phyloP scores from a whole-genome alignment of 2,113 vertebrate species.

The Natator depressus region DNA sequence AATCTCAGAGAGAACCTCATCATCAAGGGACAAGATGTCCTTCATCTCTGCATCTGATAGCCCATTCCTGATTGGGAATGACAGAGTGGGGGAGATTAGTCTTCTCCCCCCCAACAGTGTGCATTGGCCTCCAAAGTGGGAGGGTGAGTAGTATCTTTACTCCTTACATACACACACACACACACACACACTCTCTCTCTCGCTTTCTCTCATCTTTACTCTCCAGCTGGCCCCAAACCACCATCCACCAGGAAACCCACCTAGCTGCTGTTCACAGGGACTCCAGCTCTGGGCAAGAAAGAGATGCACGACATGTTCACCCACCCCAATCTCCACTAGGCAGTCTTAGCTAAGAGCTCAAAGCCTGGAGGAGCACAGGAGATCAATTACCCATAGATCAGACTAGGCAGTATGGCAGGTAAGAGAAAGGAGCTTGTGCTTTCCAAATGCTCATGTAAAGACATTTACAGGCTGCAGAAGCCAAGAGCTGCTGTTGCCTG shows the following conservation, averaged over 20 bases:
- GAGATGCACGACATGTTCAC: neutral
- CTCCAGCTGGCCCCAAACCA: neutral
- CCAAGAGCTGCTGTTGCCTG: neutral
- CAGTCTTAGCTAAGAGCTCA: neutral
- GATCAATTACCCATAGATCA: neutral
- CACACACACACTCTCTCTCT: too few species aligned
- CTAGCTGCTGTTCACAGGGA: neutral
- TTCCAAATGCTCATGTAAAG: neutral
- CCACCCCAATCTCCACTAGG: neutral
- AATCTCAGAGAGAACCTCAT: slow-evolving; percentile 83
- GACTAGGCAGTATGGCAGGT: neutral
- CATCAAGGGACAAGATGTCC: slow-evolving; percentile 86
- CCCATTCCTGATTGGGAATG: slow-evolving; percentile 74
- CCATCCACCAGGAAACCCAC: neutral
- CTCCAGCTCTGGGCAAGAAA: neutral
- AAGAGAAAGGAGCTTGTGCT: neutral
- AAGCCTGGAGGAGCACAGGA: neutral
- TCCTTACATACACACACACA: too few species aligned
- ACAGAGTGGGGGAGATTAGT: neutral
- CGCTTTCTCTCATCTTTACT: too few species aligned
- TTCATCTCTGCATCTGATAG: slow-evolving; percentile 85
- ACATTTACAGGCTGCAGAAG: neutral
- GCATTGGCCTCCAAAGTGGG: neutral
- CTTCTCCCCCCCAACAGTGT: neutral
- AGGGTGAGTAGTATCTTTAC: neutral